Evolutionary conservation across 1,140 invertebrate genomes (phyloP).

Genomic region (Polyergus mexicanus): DNA sequence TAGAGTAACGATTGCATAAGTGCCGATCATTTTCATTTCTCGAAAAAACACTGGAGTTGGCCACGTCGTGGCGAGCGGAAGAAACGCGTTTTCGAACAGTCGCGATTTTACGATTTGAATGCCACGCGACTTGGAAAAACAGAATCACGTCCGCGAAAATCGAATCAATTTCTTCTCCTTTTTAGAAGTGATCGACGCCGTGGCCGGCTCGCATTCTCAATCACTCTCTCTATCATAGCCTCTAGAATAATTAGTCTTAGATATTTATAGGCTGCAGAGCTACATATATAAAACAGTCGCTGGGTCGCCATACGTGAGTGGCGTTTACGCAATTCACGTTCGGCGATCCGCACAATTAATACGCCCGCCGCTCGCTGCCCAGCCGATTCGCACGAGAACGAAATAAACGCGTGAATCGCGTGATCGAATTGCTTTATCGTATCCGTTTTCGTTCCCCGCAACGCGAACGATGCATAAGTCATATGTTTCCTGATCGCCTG

Average conservation of each 20-base stretch:
- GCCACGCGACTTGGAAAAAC: not conserved
- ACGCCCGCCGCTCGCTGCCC: conserved; percentile 61
- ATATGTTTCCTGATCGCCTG: conserved; percentile 26
- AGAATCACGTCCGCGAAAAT: not conserved
- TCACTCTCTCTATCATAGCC: conserved; percentile 65
- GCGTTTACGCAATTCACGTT: conserved; percentile 37
- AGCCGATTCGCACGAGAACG: conserved; percentile 58
- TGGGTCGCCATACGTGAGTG: conserved; percentile 38
- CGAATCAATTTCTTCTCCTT: not conserved
- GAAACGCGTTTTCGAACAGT: not conserved
- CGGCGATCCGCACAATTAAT: conserved; percentile 63
- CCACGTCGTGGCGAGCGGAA: conserved; percentile 24
- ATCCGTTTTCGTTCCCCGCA: conserved; percentile 11
- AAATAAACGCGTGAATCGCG: conserved; percentile 37
- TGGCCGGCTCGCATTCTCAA: conserved; percentile 49
- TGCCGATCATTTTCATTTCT: conserved; percentile 69
- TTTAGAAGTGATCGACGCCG: conserved; percentile 4
- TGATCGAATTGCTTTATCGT: conserved; percentile 26
- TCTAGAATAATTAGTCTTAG: conserved; percentile 75
- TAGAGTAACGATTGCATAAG: conserved; percentile 64
- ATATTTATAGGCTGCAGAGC: conserved; percentile 63
- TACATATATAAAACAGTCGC: conserved; percentile 39
- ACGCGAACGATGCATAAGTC: conserved; percentile 5
- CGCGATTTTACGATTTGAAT: not conserved
- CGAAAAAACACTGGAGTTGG: not conserved